Base-by-base conservation (phyloP, 2,113 vertebrate species). In the Limanda limanda region DNA sequence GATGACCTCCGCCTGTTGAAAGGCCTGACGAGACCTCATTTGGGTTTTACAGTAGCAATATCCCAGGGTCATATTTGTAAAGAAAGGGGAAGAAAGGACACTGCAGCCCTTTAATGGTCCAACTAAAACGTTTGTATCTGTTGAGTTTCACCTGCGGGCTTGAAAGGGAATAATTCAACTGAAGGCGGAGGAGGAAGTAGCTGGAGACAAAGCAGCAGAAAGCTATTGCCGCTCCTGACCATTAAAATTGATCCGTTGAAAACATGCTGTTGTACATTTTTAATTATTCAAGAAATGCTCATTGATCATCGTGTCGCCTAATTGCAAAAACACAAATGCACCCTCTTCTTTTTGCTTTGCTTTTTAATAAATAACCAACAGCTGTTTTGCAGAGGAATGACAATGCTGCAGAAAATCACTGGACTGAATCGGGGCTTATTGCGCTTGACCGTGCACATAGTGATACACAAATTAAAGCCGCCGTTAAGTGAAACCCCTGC, bases 281-380 rank as follows among this genome's bases (percentile, higher is more conserved):
- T 85, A 78, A 87, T 92, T 80, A 83, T 84, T 80, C 71, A 56
- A 71, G 68, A 84, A 81, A 83, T 74, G 72, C n/a, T 59, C 51
- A 64, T 69, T 74, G 74, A 85, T 90, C 74, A 62, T 55, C 77
- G 81, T 48, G 37, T 56, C 51, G 18, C 2, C 70, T 82, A 78
- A 88, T 82, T 74, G 85, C 65, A 75, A 74, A 74, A 76, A 65
- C 51, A 48, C 57, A 51, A 61, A 60, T 60, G 54, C 69, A 12
- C 31, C 47, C 15, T 51, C 40, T 52, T 42, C 23, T 68, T 62
- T 73, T 82, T 78, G 51, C 78, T 68, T 52, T 54, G 37, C 61
- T 14, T 42, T 31, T 35, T 40, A 17, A 70, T 20, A 84, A 85
- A 64, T 18, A 55, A 58, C 9, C 14, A 5, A 21, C 47, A 9